Evolutionary conservation across 2,797 vertebrate genomes (phyloP).

Genomic region (Zenarchopterus dispar): DNA sequence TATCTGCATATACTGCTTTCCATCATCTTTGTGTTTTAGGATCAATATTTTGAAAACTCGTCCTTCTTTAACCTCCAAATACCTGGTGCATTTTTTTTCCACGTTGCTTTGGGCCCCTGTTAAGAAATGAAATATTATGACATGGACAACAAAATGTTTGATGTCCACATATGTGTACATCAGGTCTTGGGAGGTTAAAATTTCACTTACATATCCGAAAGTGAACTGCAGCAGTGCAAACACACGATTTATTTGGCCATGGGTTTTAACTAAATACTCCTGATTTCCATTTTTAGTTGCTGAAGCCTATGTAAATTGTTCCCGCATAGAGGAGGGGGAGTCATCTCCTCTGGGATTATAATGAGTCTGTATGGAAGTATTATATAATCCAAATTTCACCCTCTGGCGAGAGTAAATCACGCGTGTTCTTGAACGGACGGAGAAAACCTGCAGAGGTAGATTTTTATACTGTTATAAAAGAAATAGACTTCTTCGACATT

Average conservation of each 20-base stretch:
- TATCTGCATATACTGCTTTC: not conserved
- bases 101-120: too few species aligned
- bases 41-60: too few species aligned
- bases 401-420: conserved; percentile 33
- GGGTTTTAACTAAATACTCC: not conserved
- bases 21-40: not conserved
- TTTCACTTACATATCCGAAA: too few species aligned
- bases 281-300: conserved; percentile 22
- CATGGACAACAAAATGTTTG: too few species aligned
- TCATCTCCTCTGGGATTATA: conserved; percentile 35
- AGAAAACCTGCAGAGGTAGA: not conserved
- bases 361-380: conserved; percentile 50
- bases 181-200: too few species aligned
- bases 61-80: too few species aligned
- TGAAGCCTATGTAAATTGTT: conserved; percentile 5
- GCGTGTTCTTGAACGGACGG: conserved; percentile 31
- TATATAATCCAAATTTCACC: conserved; percentile 65
- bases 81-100: too few species aligned
- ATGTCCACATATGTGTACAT: too few species aligned
- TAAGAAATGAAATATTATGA: too few species aligned
- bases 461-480: not conserved
- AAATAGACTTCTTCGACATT: too few species aligned
- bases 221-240: too few species aligned
- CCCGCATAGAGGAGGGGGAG: not conserved
- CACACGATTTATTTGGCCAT: not conserved